phyloP scores from a whole-genome alignment of 2,113 vertebrate species.

The Fulmarus glacialis region DNA sequence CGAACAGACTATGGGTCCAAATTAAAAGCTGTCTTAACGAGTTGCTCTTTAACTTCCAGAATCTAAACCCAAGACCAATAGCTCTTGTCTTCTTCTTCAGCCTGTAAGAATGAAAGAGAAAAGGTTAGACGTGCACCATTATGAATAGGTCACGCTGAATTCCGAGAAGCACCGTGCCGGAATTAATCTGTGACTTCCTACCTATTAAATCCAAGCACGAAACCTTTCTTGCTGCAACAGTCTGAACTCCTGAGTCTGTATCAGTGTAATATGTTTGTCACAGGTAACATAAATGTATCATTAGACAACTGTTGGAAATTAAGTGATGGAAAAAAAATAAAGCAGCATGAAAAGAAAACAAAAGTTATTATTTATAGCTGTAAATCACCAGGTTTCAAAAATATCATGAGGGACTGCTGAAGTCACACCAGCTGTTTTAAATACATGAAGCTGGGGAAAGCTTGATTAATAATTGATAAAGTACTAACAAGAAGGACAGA shows the following conservation, averaged over 20 bases:
- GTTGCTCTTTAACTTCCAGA: not conserved
- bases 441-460: not conserved
- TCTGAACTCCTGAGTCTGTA: not conserved
- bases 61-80: not conserved
- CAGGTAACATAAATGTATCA: not conserved
- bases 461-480: not conserved
- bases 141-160: rapidly evolving
- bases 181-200: not conserved
- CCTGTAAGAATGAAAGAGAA: not conserved
- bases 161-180: not conserved
- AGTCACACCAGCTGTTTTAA: slow-evolving; percentile 31
- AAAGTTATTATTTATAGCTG: slow-evolving; percentile 15
- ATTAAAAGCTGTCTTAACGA: not conserved
- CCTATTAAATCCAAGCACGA: not conserved
- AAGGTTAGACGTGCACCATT: not conserved
- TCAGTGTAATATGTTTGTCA: not conserved
- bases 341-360: not conserved
- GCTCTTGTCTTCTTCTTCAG: not conserved
- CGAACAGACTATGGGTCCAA: rapidly evolving
- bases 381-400: not conserved
- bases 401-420: not conserved
- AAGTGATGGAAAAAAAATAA: not conserved
- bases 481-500: not conserved
- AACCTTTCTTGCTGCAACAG: not conserved
- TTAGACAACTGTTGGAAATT: slow-evolving; percentile 25